phyloP scores from a whole-genome alignment of 2,113 vertebrate genomes.

The Uria lomvia region DNA sequence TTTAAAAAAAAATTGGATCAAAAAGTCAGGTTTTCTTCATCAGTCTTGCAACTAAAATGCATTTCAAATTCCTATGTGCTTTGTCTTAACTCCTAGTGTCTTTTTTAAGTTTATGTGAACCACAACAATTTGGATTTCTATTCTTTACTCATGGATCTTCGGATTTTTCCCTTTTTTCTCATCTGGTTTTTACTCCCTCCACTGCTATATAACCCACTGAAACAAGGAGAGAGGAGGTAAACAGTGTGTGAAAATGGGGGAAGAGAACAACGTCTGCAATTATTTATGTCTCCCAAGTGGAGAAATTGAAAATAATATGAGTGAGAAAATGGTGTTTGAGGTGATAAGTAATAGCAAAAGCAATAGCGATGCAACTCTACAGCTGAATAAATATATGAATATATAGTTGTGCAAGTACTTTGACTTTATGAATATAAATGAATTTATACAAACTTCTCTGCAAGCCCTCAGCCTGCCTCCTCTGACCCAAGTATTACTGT shows the following conservation, averaged over 20 bases:
- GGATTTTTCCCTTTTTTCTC: neutral
- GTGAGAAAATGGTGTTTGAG: neutral
- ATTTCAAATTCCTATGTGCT: neutral
- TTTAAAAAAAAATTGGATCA: neutral
- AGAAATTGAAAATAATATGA: neutral
- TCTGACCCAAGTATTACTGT: neutral
- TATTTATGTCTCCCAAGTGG: neutral
- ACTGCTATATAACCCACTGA: rapidly evolving
- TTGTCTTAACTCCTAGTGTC: neutral
- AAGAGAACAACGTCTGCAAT: neutral
- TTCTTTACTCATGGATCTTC: neutral
- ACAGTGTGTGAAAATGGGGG: neutral
- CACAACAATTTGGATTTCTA: neutral
- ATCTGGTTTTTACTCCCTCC: neutral
- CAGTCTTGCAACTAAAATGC: neutral
- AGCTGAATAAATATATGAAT: neutral
- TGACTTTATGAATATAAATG: neutral
- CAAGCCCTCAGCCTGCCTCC: neutral
- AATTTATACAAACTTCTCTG: neutral
- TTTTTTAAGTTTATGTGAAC: neutral
- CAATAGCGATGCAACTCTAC: neutral
- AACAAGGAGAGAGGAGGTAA: neutral
- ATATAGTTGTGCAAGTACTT: neutral
- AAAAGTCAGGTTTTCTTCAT: neutral
- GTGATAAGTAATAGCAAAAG: neutral